Evolutionary conservation across 2,113 vertebrate species (phyloP).

Genomic region (Syngnathus typhle): DNA sequence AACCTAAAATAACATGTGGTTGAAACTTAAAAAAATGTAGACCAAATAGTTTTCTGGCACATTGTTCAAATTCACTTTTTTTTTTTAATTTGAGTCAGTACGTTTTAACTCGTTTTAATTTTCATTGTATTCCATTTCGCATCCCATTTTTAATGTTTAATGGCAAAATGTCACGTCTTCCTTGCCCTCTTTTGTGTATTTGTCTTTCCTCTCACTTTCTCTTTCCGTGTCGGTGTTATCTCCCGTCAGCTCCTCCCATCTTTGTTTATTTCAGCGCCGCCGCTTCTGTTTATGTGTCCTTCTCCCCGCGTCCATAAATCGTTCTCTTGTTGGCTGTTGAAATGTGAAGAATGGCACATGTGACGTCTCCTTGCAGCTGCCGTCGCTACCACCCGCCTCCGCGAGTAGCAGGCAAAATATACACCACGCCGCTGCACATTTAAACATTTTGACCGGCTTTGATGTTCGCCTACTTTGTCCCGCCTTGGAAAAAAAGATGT

Average conservation of each 20-base stretch:
- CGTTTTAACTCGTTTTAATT: neutral
- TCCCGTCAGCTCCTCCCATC: constrained; percentile 5
- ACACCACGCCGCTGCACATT: constrained; percentile 29
- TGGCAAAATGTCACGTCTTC: neutral
- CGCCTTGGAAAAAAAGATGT: neutral
- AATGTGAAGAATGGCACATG: constrained; percentile 67
- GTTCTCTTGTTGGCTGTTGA: constrained; percentile 63
- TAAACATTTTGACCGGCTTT: constrained; percentile 56
- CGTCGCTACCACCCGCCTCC: constrained; percentile 43
- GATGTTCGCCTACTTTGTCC: constrained; percentile 27
- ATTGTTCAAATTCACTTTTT: neutral
- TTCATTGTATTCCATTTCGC: neutral
- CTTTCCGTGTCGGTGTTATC: constrained; percentile 43
- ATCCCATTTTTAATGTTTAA: neutral
- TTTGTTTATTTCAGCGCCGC: constrained; percentile 5
- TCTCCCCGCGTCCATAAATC: constrained; percentile 52
- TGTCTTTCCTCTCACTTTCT: constrained; percentile 29
- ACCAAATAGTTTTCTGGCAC: neutral
- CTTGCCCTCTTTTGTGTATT: constrained; percentile 21
- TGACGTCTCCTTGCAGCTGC: constrained; percentile 64
- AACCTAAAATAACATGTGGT: neutral
- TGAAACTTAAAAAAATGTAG: neutral
- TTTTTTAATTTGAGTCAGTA: neutral
- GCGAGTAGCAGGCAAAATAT: constrained; percentile 54
- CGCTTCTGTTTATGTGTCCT: constrained; percentile 12